These are phyloP conservation scores for Oxycera nigricornis DNA, from an alignment of 2,888 invertebrate species.

Conservation along the genomic window DNA sequence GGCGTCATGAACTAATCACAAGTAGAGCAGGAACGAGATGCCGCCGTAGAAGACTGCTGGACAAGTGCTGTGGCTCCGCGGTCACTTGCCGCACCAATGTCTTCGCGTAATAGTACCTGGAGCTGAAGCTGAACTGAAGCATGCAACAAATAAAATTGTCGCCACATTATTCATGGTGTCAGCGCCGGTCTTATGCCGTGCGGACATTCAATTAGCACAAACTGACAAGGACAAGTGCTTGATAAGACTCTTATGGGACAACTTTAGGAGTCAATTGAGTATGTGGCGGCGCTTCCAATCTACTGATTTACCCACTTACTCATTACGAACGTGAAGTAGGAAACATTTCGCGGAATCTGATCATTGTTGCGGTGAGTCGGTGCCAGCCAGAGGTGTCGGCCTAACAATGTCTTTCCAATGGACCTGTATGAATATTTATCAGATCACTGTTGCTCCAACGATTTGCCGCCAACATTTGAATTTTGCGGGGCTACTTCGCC, in stretches of 20 bases:
- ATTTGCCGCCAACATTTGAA: no score
- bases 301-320: neutral
- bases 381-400: no score
- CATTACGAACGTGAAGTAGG: neutral
- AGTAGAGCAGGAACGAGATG: neutral
- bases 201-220: conserved; percentile 39
- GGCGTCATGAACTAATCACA: conserved; percentile 30
- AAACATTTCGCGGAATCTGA: conserved; percentile 11
- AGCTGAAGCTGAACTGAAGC: neutral
- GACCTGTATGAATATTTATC: no score
- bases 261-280: conserved; percentile 32
- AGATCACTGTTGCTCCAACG: no score
- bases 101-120: conserved; percentile 1
- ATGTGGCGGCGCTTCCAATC: conserved; percentile 29
- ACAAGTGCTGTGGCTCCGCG: conserved; percentile 5
- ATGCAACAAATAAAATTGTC: conserved; percentile 39
- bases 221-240: conserved; percentile 39
- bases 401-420: no score
- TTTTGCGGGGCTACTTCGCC: no score
- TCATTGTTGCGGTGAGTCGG: no score
- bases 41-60: neutral
- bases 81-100: neutral
- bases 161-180: conserved; percentile 41
- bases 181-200: conserved; percentile 29
- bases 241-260: conserved; percentile 34